Evolutionary conservation across 1,140 invertebrate genomes (phyloP).

Genomic region (Homarus americanus): DNA sequence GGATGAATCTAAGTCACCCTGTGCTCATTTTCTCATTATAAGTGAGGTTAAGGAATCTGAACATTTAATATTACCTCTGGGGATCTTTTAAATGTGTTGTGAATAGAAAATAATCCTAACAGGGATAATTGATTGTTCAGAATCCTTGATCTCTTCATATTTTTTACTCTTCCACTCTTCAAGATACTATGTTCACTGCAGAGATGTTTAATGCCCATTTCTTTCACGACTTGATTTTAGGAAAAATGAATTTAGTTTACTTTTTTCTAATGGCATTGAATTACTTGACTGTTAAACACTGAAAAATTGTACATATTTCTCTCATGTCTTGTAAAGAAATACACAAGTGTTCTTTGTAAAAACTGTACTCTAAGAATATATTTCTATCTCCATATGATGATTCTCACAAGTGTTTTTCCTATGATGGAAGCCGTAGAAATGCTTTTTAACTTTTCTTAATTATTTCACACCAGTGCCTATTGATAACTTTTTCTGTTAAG

Average conservation of each 20-base stretch:
- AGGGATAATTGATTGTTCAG: background rate
- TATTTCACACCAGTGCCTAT: constrained; percentile 67
- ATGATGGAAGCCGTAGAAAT: constrained; percentile 14
- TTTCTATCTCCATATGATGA: constrained; percentile 50
- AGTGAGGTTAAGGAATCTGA: background rate
- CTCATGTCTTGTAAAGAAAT: constrained; percentile 61
- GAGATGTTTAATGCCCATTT: constrained; percentile 28
- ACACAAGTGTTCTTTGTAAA: constrained; percentile 72
- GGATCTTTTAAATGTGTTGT: constrained; percentile 23
- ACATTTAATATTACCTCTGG: background rate
- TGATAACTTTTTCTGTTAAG: constrained; percentile 28
- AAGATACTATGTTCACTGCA: constrained; percentile 11
- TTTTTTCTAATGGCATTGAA: constrained; percentile 46
- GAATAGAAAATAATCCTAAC: constrained; percentile 36
- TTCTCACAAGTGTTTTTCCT: constrained; percentile 8
- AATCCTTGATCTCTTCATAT: constrained; percentile 3
- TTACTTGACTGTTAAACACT: constrained; percentile 40
- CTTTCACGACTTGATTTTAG: background rate
- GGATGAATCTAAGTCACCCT: constrained; percentile 70
- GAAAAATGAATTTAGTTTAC: background rate
- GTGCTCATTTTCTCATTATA: constrained; percentile 30
- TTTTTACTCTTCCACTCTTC: background rate
- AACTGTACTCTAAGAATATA: constrained; percentile 57
- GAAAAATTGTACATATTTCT: constrained; percentile 60
- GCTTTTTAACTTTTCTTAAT: constrained; percentile 57